phyloP scores from a whole-genome alignment of 2,888 invertebrate species.

The Pyrochroa serraticornis region DNA sequence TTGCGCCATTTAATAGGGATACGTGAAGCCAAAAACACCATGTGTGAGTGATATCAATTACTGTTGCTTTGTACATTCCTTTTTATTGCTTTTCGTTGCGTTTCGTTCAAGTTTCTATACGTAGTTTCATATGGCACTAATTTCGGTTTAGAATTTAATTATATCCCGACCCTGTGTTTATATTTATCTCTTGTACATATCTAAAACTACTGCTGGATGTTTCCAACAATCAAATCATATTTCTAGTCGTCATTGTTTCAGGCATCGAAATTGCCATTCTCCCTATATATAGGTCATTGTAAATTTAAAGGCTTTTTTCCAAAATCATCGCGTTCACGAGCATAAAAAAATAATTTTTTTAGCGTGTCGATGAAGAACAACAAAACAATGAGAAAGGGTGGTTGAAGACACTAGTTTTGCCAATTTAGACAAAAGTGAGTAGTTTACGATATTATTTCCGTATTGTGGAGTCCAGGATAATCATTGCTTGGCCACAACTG shows the following conservation, averaged over 20 bases:
- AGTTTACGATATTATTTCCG: too few relatives aligned
- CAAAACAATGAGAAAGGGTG: too few relatives aligned
- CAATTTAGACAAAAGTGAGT: too few relatives aligned
- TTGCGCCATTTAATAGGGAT: constrained; percentile 25
- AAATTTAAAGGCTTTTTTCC: constrained; percentile 22
- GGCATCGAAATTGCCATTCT: constrained; percentile 21
- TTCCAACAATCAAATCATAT: constrained; percentile 49
- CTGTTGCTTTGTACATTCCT: constrained; percentile 47
- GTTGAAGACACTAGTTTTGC: too few relatives aligned
- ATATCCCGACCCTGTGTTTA: constrained; percentile 27
- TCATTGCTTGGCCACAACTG: too few relatives aligned
- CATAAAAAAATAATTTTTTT: background rate
- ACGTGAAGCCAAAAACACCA: constrained; percentile 47
- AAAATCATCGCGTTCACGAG: too few relatives aligned
- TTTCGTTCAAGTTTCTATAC: constrained; percentile 30
- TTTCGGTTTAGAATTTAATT: constrained; percentile 26
- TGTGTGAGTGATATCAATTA: constrained; percentile 38
- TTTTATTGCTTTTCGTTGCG: constrained; percentile 21
- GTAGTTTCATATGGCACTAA: constrained; percentile 55
- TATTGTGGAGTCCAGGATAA: too few relatives aligned
- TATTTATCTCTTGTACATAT: constrained; percentile 41
- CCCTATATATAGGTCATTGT: constrained; percentile 14
- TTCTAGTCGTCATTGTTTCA: constrained; percentile 46
- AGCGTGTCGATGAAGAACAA: too few relatives aligned
- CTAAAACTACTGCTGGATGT: constrained; percentile 40